Evolutionary conservation across 2,797 vertebrate species (phyloP), one percentile per base, ranked within the genome.

Genomic region (Sitta carolinensis): DNA sequence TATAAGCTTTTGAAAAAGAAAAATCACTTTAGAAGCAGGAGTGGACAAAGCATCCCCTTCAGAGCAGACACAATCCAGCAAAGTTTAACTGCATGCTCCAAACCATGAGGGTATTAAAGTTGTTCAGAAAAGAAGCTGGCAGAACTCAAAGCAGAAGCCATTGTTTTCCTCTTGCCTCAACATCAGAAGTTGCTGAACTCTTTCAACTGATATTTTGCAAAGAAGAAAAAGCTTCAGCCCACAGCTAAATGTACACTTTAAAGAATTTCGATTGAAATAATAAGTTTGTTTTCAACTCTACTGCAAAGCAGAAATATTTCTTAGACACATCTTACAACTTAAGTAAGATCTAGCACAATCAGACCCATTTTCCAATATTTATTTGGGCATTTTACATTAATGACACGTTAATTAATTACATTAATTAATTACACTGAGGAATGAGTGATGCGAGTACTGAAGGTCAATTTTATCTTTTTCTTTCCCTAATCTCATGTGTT

Each of bases 141-240:
- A 96, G 62, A 91, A 93, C 52, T 90, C 85, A 86, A 79, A 94
- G 87, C 72, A 86, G 48, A 91, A 94, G 52, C 62, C 47, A 93
- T 90, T 93, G 89, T 94, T 94, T 81, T 80, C 54, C n/a, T 77
- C 85, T 88, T 84, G 91, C 73, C 73, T 91, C 85, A 77, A 59
- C 61, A 80, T 64, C 61, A 89, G 50, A 93, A 91, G 66, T 23
- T 76, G 55, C 43, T 48, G 59, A 95, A 82, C 51, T 87, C 75
- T 88, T 90, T 79, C 74, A 90, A 45, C 36, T 43, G 40, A 34
- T 62, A 78, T 76, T 90, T 52, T 62, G 42, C 27, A 78, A 78
- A 69, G 21, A 85, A 57, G 42, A 73, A 86, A 85, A 68, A 55
- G 8, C 36, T 79, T 73, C 74, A 55, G 62, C 55, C 76, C 73